Evolutionary conservation across 2,797 vertebrate species (phyloP).

Genomic region (Champsocephalus esox): DNA sequence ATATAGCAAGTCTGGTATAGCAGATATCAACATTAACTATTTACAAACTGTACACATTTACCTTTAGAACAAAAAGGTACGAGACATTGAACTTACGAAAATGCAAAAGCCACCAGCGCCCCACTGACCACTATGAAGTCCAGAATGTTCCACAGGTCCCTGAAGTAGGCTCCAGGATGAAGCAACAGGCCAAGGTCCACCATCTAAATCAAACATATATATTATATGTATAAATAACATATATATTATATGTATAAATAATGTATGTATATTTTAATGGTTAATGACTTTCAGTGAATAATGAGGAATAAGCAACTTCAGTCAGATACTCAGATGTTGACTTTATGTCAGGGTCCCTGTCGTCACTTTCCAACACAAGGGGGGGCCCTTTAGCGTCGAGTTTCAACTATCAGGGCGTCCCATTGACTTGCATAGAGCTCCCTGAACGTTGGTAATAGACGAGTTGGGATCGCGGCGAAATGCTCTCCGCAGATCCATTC

Average conservation of each 20-base stretch:
- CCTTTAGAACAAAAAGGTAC: background rate
- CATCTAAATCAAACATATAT: constrained; percentile 85
- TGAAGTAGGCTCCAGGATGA: constrained; percentile 95
- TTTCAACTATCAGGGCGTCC: too few species aligned
- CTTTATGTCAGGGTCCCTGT: too few species aligned
- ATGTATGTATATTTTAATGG: too few species aligned
- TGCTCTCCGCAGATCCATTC: too few species aligned
- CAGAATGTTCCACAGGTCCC: constrained; percentile 98
- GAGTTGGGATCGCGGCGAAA: too few species aligned
- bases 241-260: background rate
- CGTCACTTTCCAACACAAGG: too few species aligned
- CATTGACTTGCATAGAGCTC: too few species aligned
- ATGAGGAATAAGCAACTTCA: too few species aligned
- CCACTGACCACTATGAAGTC: constrained; percentile 99
- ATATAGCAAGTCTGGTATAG: background rate
- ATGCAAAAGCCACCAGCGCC: constrained; percentile 97
- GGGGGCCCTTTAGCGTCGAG: too few species aligned
- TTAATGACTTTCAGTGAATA: too few species aligned
- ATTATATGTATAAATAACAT: constrained; percentile 6
- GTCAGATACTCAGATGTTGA: background rate
- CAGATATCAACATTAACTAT: constrained; percentile 2
- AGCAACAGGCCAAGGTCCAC: constrained; percentile 94
- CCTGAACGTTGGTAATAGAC: too few species aligned
- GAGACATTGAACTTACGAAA: constrained; percentile 91
- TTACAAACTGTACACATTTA: background rate